Conservation (phyloP, 2,113 vertebrate genomes). For the Tretioscincus oriximinensis region DNA sequence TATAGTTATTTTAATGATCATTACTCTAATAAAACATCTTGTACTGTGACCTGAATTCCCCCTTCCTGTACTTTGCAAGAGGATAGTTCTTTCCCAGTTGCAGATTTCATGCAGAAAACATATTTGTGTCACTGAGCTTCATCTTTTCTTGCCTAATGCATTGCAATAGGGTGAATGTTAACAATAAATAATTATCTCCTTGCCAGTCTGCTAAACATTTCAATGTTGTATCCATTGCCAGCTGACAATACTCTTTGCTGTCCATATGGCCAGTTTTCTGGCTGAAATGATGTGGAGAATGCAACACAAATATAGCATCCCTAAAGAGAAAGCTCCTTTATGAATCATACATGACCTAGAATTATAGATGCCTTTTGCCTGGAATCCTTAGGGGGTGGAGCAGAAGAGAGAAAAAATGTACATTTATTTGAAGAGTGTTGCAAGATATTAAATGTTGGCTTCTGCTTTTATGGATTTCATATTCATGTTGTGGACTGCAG, state of each 20-base stretch:
- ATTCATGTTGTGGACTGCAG: neutral
- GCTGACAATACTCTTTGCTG: neutral
- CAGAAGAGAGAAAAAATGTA: neutral
- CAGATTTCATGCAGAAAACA: conserved; percentile 6
- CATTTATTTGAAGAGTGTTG: neutral
- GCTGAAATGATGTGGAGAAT: neutral
- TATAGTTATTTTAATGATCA: neutral
- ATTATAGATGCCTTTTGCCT: neutral
- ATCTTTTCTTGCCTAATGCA: neutral
- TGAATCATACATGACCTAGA: neutral
- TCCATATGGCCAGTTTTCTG: neutral
- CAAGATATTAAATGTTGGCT: neutral
- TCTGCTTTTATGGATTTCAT: neutral
- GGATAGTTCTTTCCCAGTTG: neutral
- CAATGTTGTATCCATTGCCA: neutral
- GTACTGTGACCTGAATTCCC: neutral
- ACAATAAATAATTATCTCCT: conserved; percentile 11
- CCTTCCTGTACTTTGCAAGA: neutral
- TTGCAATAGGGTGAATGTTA: neutral
- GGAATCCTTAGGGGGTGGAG: neutral
- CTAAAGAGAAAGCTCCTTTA: neutral
- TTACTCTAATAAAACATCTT: neutral
- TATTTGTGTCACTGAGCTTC: rapidly evolving
- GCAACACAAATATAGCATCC: neutral
- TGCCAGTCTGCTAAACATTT: neutral